phyloP scores from a whole-genome alignment of 2,797 vertebrate species.

The Sciurus carolinensis region DNA sequence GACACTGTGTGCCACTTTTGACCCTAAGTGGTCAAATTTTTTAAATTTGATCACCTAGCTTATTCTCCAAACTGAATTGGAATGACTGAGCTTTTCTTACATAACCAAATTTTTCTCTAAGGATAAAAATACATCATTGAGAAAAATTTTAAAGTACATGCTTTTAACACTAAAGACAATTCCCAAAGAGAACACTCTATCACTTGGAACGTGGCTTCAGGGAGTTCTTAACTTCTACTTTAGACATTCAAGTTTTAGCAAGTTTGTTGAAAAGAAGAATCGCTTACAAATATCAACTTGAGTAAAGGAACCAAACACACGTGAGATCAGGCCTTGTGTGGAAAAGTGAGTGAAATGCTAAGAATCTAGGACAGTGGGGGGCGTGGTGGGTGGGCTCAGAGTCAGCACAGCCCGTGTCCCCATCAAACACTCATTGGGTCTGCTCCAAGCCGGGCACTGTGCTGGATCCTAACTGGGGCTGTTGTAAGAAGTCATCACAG shows the following conservation, averaged over 20 bases:
- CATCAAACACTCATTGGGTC: neutral
- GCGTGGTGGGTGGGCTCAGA: neutral
- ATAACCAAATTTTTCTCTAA: constrained; percentile 40
- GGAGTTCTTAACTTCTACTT: neutral
- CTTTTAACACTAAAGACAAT: neutral
- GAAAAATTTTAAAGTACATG: constrained; percentile 17
- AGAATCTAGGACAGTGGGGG: neutral
- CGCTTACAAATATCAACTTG: neutral
- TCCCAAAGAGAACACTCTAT: neutral
- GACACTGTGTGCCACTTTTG: neutral
- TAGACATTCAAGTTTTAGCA: neutral
- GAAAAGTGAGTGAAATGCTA: neutral
- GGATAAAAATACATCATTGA: neutral
- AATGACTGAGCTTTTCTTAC: neutral
- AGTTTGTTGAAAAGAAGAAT: neutral
- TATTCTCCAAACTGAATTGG: neutral
- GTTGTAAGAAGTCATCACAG: neutral
- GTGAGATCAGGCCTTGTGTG: neutral
- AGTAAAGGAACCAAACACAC: neutral
- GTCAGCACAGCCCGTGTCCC: neutral
- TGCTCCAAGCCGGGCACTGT: neutral
- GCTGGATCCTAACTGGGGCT: neutral
- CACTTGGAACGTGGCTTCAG: neutral
- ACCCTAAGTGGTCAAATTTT: neutral
- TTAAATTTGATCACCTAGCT: neutral